phyloP scores from a whole-genome alignment of 2,888 invertebrate genomes.

The Andrena hattorfiana region DNA sequence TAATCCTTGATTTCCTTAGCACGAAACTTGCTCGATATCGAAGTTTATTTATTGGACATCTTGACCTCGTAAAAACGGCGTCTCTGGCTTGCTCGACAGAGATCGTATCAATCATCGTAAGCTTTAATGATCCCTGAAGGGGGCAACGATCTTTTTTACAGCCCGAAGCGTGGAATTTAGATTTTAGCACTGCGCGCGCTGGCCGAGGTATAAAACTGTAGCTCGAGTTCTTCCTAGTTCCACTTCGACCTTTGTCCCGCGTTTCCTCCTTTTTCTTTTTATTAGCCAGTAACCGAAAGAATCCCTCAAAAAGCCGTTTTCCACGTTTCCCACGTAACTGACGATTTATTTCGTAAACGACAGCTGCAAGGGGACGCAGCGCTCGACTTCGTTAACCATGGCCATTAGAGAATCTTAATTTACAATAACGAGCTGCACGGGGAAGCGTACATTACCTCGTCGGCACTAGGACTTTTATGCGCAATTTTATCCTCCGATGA shows the following conservation, averaged over 20 bases:
- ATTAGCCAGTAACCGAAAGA: background rate
- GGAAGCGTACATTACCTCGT: background rate
- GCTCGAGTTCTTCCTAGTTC: conserved; percentile 1
- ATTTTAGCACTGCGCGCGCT: background rate
- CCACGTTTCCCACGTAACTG: background rate
- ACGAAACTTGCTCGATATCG: conserved; percentile 6
- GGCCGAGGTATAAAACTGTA: conserved; percentile 1
- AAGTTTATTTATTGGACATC: conserved; percentile 31
- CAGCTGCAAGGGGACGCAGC: background rate
- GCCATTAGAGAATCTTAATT: conserved; percentile 21
- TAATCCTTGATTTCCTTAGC: conserved; percentile 8
- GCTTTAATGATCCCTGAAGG: conserved; percentile 10
- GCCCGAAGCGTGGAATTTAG: background rate
- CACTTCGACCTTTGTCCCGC: background rate
- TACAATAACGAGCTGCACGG: conserved; percentile 20
- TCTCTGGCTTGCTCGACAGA: background rate
- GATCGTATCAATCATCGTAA: conserved; percentile 18
- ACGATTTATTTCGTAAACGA: background rate
- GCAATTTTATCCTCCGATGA: conserved; percentile 15
- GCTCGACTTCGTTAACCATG: conserved; percentile 23
- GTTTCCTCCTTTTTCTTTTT: background rate
- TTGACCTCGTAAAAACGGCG: conserved; percentile 34
- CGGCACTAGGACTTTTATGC: background rate
- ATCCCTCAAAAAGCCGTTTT: too few relatives aligned
- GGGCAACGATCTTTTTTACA: conserved; percentile 1